Evolutionary conservation across 2,113 vertebrate species (phyloP).

Genomic region (Sturnira hondurensis): DNA sequence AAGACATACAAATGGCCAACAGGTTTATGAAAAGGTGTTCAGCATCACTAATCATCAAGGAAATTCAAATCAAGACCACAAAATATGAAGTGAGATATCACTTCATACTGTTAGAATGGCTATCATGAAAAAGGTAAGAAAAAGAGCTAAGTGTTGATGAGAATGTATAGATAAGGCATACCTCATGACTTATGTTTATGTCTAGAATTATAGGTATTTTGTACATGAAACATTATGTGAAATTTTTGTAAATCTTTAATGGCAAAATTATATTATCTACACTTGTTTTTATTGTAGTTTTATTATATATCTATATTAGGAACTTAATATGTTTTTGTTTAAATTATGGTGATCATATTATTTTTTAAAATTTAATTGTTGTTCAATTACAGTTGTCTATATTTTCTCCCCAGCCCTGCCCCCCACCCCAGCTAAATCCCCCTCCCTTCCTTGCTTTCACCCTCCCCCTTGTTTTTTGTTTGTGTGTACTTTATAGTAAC

Average conservation of each 20-base stretch:
- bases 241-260: background rate
- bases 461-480: no score
- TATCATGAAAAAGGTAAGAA: background rate
- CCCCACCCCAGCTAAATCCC: no score
- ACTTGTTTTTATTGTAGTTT: background rate
- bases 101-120: background rate
- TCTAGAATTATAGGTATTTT: background rate
- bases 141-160: background rate
- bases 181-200: background rate
- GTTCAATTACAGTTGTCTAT: no score
- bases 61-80: background rate
- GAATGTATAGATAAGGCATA: background rate
- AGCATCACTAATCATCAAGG: background rate
- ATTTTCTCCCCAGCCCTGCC: no score
- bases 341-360: background rate
- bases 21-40: background rate
- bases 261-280: background rate
- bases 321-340: background rate
- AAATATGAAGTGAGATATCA: background rate
- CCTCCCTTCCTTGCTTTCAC: no score
- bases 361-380: background rate
- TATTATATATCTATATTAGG: background rate
- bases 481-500: no score
- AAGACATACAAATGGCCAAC: background rate
- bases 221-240: background rate